Percentiles rank a stretch among this genome's conserved stretches.
phyloP scores from a whole-genome alignment of 2,797 vertebrate species.

The Chelidonichthys spinosus region DNA sequence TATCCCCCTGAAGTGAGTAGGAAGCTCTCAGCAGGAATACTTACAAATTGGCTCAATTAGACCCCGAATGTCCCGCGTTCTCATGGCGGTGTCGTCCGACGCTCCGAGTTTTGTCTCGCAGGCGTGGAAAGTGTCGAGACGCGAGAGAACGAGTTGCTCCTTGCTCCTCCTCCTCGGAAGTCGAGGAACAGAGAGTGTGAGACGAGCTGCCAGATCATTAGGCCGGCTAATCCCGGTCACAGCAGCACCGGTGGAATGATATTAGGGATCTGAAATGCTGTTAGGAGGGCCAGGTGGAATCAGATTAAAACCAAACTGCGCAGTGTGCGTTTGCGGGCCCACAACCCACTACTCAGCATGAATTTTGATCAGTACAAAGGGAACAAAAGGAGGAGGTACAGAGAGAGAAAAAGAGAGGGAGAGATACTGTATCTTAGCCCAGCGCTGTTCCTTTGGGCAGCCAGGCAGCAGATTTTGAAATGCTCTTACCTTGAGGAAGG shows the following conservation, averaged over 20 bases:
- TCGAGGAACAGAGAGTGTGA: conserved; percentile 57
- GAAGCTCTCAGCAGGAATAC: conserved; percentile 62
- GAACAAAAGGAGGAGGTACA: conserved; percentile 81
- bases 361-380: conserved; percentile 85
- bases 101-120: conserved; percentile 60
- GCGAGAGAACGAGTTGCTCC: conserved; percentile 42
- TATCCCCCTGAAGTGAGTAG: conserved; percentile 45
- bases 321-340: conserved; percentile 81
- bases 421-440: conserved; percentile 75
- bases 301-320: conserved; percentile 86
- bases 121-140: conserved; percentile 54
- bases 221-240: conserved; percentile 83
- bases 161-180: conserved; percentile 56
- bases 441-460: conserved; percentile 75
- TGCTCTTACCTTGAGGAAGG: conserved; percentile 76
- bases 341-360: conserved; percentile 84
- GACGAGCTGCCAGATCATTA: conserved; percentile 81
- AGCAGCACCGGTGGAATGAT: conserved; percentile 80
- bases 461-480: conserved; percentile 78
- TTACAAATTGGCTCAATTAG: conserved; percentile 79
- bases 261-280: conserved; percentile 86
- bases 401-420: conserved; percentile 61
- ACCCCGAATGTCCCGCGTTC: conserved; percentile 51
- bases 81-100: conserved; percentile 44
- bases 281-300: conserved; percentile 83